These are phyloP conservation scores for Rostratula benghalensis DNA, from an alignment of 2,113 vertebrate species.

Conservation along the genomic window DNA sequence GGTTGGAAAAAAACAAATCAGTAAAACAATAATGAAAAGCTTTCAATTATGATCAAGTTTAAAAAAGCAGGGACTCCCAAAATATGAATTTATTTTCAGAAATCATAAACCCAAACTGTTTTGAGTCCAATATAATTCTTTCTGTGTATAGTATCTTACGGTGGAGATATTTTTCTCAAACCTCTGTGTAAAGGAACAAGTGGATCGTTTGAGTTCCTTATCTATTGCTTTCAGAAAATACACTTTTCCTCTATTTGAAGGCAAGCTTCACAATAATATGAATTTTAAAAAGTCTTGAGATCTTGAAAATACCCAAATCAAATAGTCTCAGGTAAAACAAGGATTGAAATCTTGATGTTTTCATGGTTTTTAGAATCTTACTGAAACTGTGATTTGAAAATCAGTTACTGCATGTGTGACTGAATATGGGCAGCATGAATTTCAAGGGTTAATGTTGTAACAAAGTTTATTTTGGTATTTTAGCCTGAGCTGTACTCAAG, in stretches of 20 bases:
- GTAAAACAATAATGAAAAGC: neutral
- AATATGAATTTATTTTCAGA: neutral
- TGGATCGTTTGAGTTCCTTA: neutral
- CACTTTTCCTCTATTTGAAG: neutral
- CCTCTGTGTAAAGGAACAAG: neutral
- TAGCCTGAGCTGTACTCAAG: neutral
- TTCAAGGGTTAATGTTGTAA: neutral
- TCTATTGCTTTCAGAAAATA: neutral
- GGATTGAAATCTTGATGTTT: neutral
- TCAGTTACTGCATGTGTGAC: neutral
- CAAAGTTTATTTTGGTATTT: neutral
- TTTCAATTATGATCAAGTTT: neutral
- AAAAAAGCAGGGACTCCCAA: neutral
- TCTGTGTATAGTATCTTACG: neutral
- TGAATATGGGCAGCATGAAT: neutral
- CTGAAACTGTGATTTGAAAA: neutral
- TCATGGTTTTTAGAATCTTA: neutral
- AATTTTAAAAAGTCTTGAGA: neutral
- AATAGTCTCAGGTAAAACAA: neutral
- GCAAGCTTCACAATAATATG: neutral
- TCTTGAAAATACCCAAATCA: neutral
- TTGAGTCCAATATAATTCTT: neutral
- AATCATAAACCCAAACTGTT: neutral
- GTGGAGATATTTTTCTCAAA: neutral
- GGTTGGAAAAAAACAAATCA: neutral